A percentile compares a stretch with the other conserved stretches of the same genome.
These are phyloP conservation scores for Eudorcas thomsonii DNA, from an alignment of 2,113 vertebrate genomes.

Conservation along the genomic window DNA sequence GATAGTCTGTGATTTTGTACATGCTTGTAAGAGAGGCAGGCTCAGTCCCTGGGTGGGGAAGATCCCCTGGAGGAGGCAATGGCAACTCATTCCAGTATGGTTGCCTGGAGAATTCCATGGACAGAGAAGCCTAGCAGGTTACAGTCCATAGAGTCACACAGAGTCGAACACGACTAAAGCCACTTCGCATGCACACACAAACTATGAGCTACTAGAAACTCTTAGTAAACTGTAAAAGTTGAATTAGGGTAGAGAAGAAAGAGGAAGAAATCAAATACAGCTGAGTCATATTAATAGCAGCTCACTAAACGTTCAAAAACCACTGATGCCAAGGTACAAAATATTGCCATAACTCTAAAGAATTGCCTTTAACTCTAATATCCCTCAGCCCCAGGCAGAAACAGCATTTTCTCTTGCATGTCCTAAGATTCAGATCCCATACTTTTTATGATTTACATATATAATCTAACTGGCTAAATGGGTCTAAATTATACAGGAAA, in stretches of 20 bases:
- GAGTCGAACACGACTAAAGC: not conserved
- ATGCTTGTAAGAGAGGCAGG: not conserved
- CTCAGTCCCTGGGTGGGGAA: not conserved
- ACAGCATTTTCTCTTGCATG: not conserved
- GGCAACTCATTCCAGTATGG: not conserved
- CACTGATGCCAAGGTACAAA: not conserved
- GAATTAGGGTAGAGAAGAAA: not conserved
- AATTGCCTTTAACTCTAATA: not conserved
- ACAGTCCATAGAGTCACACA: not conserved
- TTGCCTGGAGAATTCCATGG: not conserved
- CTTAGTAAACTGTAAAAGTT: not conserved
- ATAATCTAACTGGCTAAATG: slow-evolving; percentile 2
- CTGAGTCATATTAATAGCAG: slow-evolving; percentile 13
- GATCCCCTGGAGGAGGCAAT: not conserved
- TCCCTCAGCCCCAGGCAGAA: not conserved
- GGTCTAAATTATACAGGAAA: slow-evolving; percentile 53
- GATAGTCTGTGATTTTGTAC: not conserved
- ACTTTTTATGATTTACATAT: not conserved
- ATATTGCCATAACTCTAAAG: not conserved
- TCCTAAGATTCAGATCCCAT: not conserved
- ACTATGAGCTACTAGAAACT: not conserved
- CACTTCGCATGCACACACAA: not conserved
- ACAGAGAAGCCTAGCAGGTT: not conserved
- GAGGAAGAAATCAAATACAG: not conserved
- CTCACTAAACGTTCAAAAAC: not conserved